Base-by-base conservation (phyloP, 2,797 vertebrate genomes). In the Champsocephalus esox region DNA sequence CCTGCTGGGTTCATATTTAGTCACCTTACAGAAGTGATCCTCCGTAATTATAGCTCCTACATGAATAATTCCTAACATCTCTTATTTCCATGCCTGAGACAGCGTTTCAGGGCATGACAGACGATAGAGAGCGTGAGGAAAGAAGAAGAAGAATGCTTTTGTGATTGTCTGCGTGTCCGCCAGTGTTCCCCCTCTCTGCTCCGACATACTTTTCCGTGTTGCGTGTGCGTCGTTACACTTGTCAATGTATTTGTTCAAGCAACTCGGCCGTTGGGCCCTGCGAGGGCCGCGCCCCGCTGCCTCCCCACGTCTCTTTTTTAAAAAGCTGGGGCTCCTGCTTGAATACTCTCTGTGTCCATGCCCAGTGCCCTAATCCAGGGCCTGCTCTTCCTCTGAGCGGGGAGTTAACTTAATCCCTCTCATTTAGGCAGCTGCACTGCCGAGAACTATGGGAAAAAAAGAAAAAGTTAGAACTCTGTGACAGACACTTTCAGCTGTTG, bases 401-500 rank as follows among this genome's bases (percentile, higher is more conserved):
- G 86, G 89, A 90, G 84, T 94, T 91, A 90, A 86, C 89, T 89
- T 96, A 95, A 94, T 87, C 89, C 93, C 82, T 86, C 93, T 88
- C 95, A 90, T 92, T 94, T 88, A 93, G 95, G 91, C 85, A 93
- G 92, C 90, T 92, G 91, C 91, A 94, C 77, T 93, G 87, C 77
- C 64, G 81, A 79, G 86, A 75, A 92, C 88, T 88, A 71, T 84
- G 84, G 67, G 67, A 21, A 28, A 70, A 77, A 77, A 76, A 77
- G 67, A 49, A 28, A 12, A 75, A 79, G 54, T 89, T 89, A 70
- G 57, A 82, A 77, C 84, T 71, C 70, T 51, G 81, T 85, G 76
- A 90, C 75, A 81, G 90, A 90, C 92, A 79, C 65, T 87, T 90
- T 93, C 78, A 91, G 80, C 85, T 88, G 51, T 77, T 80, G 85